These are phyloP conservation scores for Grallaria varia DNA, from an alignment of 2,113 vertebrate genomes.

Conservation along the genomic window DNA sequence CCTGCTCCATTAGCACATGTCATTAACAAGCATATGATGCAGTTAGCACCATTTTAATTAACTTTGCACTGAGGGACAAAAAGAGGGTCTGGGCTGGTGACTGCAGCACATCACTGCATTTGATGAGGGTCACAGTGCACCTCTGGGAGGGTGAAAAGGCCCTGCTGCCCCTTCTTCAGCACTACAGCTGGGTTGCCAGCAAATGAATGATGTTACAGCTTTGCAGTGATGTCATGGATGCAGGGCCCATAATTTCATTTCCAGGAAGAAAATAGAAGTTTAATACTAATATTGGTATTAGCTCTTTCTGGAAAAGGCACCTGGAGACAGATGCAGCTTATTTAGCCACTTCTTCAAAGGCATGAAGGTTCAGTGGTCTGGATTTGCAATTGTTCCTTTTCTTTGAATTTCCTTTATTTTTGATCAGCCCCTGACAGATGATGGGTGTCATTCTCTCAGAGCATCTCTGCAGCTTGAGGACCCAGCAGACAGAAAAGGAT, in stretches of 20 bases:
- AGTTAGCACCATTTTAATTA: not conserved
- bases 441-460: not conserved
- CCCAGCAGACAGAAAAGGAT: not conserved
- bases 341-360: not conserved
- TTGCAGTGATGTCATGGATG: not conserved
- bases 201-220: not conserved
- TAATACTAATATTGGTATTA: not conserved
- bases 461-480: not conserved
- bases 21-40: not conserved
- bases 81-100: not conserved
- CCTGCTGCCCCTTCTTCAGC: not conserved
- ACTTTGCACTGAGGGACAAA: not conserved
- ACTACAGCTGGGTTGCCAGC: not conserved
- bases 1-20: not conserved
- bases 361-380: fast-evolving
- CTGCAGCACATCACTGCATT: not conserved
- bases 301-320: not conserved
- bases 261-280: not conserved
- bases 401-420: not conserved
- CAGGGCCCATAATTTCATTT: not conserved
- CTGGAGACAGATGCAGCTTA: not conserved
- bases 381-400: not conserved
- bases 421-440: not conserved
- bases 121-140: not conserved
- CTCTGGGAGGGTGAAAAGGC: not conserved